These are phyloP conservation scores for Clusia tigrina DNA, from an alignment of 2,888 invertebrate species.

Conservation along the genomic window DNA sequence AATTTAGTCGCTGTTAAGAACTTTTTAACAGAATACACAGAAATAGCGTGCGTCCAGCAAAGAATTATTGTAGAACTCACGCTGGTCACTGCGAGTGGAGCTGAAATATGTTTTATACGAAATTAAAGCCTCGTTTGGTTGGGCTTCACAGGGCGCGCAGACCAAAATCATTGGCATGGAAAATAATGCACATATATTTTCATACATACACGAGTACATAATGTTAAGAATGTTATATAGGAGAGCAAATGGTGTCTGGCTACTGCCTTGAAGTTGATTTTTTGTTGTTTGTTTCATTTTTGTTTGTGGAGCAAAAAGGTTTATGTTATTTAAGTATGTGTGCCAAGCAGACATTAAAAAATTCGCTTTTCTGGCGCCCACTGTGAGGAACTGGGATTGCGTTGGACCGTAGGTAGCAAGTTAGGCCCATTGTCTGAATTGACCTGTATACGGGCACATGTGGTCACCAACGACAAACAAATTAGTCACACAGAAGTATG, in stretches of 20 bases:
- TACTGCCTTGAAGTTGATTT: not conserved
- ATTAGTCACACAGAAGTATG: not conserved
- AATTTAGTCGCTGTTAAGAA: conserved; percentile 28
- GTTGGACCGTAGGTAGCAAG: not conserved
- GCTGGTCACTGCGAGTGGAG: conserved; percentile 45
- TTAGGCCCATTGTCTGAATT: not conserved
- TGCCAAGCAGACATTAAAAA: not conserved
- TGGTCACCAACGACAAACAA: conserved; percentile 9
- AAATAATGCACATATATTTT: conserved; percentile 18
- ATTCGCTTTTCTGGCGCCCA: conserved; percentile 10
- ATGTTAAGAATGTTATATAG: not conserved
- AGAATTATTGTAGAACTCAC: conserved; percentile 42
- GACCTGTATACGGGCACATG: conserved; percentile 9
- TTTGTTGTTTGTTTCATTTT: no score
- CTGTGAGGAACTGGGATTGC: conserved; percentile 9
- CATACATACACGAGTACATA: not conserved
- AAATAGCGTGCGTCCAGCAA: conserved; percentile 39
- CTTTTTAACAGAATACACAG: conserved; percentile 30
- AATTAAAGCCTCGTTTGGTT: conserved; percentile 39
- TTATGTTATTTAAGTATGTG: not conserved
- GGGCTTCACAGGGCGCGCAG: not conserved
- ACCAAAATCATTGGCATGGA: conserved; percentile 33
- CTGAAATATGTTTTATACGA: conserved; percentile 30
- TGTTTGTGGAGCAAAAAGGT: no score
- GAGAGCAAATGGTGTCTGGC: conserved; percentile 4